Evolutionary conservation across 2,888 invertebrate species (phyloP).

Genomic region (Phengaris alcon): DNA sequence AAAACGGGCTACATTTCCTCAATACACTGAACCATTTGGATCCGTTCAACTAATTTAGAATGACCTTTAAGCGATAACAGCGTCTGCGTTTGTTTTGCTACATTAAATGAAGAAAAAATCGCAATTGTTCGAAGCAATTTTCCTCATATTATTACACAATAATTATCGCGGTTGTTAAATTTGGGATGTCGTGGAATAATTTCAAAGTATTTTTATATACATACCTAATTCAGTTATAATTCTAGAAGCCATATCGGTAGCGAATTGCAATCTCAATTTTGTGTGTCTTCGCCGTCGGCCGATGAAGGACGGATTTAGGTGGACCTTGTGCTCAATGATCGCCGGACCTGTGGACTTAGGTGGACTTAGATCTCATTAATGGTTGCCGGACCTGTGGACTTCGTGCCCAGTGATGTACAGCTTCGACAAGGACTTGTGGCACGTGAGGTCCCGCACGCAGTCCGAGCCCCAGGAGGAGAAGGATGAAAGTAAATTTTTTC

Average conservation of each 20-base stretch:
- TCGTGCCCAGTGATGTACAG: constrained; percentile 57
- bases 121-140: background rate
- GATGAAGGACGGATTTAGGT: background rate
- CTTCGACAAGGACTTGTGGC: constrained; percentile 74
- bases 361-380: background rate
- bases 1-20: background rate
- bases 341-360: background rate
- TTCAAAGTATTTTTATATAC: background rate
- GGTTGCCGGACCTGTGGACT: background rate
- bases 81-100: background rate
- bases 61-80: background rate
- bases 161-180: background rate
- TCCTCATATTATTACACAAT: background rate
- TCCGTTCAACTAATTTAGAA: background rate
- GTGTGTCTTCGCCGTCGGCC: background rate
- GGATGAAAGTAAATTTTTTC: constrained; percentile 43
- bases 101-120: background rate
- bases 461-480: constrained; percentile 48
- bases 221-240: constrained; percentile 1
- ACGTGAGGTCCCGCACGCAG: constrained; percentile 59
- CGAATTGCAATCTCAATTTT: background rate
- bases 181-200: constrained; percentile 6
- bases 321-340: background rate
- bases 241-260: constrained; percentile 21
- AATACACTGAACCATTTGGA: background rate